Conservation (phyloP, 2,797 vertebrate genomes). For the Delichon dasypus region DNA sequence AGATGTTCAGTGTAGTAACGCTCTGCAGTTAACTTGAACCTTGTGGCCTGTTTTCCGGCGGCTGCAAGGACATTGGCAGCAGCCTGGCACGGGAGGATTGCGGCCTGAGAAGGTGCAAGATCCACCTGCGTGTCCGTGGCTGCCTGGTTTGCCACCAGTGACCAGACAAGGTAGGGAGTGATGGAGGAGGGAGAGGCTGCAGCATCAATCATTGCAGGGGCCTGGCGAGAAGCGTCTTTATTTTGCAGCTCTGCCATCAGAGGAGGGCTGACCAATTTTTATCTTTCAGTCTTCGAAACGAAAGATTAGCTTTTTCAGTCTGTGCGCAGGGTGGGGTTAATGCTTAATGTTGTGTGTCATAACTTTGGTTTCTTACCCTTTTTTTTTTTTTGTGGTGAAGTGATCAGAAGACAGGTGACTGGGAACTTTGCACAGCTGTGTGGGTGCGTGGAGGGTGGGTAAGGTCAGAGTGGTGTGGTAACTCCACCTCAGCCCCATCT, state of each 20-base stretch:
- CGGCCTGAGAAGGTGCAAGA: conserved; percentile 74
- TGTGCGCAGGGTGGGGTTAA: not conserved
- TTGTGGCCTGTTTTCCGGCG: conserved; percentile 89
- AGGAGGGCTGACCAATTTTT: conserved; percentile 76
- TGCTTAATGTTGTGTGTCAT: not conserved
- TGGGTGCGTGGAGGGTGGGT: not conserved
- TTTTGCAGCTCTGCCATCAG: conserved; percentile 60
- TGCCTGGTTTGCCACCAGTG: conserved; percentile 81
- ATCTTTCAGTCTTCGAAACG: conserved; percentile 68
- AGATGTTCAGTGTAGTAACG: conserved; percentile 97
- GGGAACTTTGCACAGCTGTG: not conserved
- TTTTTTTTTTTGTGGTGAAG: conserved; percentile 25
- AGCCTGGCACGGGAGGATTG: conserved; percentile 89
- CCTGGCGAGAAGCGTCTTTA: conserved; percentile 79
- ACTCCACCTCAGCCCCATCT: not conserved
- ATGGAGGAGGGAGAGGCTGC: conserved; percentile 76
- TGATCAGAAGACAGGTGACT: conserved; percentile 7
- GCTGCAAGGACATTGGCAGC: conserved; percentile 97
- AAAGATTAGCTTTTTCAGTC: conserved; percentile 66
- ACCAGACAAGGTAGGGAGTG: conserved; percentile 80
- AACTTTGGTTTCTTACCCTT: not conserved
- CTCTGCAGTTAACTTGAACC: conserved; percentile 96
- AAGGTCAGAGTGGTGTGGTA: conserved; percentile 21
- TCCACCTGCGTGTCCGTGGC: conserved; percentile 72
- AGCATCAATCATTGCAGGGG: conserved; percentile 84